A percentile compares a stretch with the other conserved stretches of the same genome.
Evolutionary conservation across 2,113 vertebrate genomes (phyloP).

Genomic region (Pitta sordida): DNA sequence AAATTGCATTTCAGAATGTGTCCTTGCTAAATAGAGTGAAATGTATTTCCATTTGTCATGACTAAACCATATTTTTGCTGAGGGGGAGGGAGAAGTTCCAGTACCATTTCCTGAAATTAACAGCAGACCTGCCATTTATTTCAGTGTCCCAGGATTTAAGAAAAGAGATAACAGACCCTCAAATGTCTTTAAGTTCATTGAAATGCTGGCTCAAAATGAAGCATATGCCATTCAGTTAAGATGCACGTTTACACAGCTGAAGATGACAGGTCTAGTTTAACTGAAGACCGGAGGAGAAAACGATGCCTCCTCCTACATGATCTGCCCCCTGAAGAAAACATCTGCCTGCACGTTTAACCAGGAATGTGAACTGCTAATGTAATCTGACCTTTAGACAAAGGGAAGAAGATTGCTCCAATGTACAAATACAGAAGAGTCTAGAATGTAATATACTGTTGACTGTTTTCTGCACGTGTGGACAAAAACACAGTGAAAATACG

Average conservation of each 20-base stretch:
- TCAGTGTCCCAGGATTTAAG: neutral
- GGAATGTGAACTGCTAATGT: slow-evolving; percentile 59
- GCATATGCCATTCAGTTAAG: slow-evolving; percentile 38
- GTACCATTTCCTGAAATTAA: slow-evolving; percentile 41
- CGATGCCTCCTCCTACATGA: slow-evolving; percentile 49
- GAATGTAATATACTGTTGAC: neutral
- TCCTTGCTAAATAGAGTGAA: slow-evolving; percentile 44
- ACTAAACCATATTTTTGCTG: neutral
- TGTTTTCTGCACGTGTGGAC: neutral
- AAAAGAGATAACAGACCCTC: slow-evolving; percentile 41
- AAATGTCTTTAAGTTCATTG: slow-evolving; percentile 22
- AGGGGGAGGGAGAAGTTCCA: slow-evolving; percentile 42
- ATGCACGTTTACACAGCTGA: slow-evolving; percentile 61
- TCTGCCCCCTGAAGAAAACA: slow-evolving; percentile 73
- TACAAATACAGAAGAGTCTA: neutral
- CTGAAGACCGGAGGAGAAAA: slow-evolving; percentile 52
- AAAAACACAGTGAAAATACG: neutral
- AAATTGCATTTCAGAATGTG: slow-evolving; percentile 50
- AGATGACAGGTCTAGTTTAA: slow-evolving; percentile 36
- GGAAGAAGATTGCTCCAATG: neutral
- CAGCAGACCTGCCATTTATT: slow-evolving; percentile 42
- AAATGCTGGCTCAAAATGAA: slow-evolving; percentile 34
- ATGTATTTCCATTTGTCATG: slow-evolving; percentile 46
- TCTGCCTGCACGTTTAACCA: slow-evolving; percentile 64
- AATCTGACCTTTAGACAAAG: slow-evolving; percentile 52